Evolutionary conservation across 2,888 invertebrate species (phyloP).

Genomic region (Lasioglossum vierecki): DNA sequence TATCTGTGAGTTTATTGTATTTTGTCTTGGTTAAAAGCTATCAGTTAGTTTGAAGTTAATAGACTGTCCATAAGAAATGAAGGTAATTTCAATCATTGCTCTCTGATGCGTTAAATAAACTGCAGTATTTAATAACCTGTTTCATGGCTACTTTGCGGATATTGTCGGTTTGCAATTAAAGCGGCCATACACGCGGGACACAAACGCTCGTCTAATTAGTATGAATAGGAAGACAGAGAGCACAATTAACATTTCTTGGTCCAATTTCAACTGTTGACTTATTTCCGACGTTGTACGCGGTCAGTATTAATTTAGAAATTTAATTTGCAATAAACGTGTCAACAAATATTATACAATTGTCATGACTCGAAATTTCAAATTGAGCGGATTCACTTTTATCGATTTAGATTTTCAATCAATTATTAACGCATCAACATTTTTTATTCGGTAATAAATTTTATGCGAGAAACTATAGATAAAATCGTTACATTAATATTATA

Average conservation of each 20-base stretch:
- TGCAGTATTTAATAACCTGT: slow-evolving; percentile 18
- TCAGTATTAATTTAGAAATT: neutral
- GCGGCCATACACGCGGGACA: slow-evolving; percentile 21
- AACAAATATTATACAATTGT: too few species aligned
- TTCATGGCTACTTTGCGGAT: slow-evolving; percentile 32
- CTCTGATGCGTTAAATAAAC: slow-evolving; percentile 26
- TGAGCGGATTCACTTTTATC: neutral
- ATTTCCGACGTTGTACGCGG: neutral
- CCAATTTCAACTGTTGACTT: slow-evolving; percentile 15
- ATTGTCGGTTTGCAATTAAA: slow-evolving; percentile 47
- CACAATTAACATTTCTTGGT: slow-evolving; percentile 31
- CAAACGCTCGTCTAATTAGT: slow-evolving; percentile 34
- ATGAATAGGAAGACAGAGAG: slow-evolving; percentile 24
- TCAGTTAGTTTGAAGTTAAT: neutral
- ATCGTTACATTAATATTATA: too few species aligned
- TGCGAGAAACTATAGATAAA: neutral
- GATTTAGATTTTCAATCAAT: neutral
- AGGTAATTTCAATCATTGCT: slow-evolving; percentile 20
- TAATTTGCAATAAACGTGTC: neutral
- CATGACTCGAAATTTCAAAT: neutral
- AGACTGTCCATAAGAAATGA: neutral
- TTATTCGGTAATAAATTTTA: neutral
- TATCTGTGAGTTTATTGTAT: neutral
- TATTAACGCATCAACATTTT: neutral
- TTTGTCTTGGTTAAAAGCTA: too few species aligned